A percentile compares a stretch with the other conserved stretches of the same genome.
These are phyloP conservation scores for Micronycteris hirsuta DNA, from an alignment of 2,113 vertebrate species.

Conservation along the genomic window DNA sequence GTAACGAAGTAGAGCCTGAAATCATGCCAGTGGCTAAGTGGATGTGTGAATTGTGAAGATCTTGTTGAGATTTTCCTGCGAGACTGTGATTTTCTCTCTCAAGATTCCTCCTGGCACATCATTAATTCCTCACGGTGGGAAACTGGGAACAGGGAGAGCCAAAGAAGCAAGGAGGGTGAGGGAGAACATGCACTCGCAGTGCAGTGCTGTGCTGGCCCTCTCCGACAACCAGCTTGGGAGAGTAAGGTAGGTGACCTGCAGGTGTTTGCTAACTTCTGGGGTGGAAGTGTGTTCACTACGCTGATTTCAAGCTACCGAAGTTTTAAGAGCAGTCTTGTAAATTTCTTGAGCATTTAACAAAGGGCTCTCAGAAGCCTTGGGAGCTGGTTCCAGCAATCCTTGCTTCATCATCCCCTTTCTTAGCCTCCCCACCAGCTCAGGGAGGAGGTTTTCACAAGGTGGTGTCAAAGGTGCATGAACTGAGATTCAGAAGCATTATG, in stretches of 20 bases:
- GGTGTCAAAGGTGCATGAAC: not conserved
- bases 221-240: not conserved
- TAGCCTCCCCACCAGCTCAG: not conserved
- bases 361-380: not conserved
- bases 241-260: not conserved
- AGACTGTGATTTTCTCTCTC: not conserved
- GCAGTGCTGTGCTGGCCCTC: not conserved
- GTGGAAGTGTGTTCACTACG: not conserved
- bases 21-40: not conserved
- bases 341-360: not conserved
- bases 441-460: not conserved
- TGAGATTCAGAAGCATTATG: not conserved
- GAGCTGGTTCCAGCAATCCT: not conserved
- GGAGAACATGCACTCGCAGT: not conserved
- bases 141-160: not conserved
- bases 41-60: not conserved
- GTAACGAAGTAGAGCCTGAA: not conserved
- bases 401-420: not conserved
- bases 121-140: not conserved
- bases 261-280: not conserved
- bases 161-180: not conserved
- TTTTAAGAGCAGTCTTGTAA: not conserved
- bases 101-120: not conserved
- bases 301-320: not conserved
- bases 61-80: not conserved